These are phyloP conservation scores for Hirtodrosophila duncani DNA, from an alignment of 2,888 invertebrate species.

Conservation along the genomic window DNA sequence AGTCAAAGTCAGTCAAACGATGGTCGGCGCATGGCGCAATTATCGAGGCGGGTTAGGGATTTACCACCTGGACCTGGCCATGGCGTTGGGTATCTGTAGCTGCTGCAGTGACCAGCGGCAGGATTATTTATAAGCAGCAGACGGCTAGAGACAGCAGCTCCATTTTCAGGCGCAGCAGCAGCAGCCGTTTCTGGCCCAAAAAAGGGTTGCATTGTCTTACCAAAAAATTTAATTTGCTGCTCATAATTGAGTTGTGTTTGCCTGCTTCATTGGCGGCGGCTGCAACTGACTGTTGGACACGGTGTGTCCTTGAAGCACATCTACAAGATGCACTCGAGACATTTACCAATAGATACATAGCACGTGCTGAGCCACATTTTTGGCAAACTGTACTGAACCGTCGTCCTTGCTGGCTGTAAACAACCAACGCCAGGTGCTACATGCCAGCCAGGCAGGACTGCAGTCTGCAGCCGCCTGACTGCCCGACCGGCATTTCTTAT, in stretches of 20 bases:
- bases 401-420: slow-evolving; percentile 32
- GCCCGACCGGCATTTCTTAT: slow-evolving; percentile 32
- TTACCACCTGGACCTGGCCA: slow-evolving; percentile 71
- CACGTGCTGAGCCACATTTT: slow-evolving; percentile 51
- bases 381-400: slow-evolving; percentile 49
- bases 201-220: background rate
- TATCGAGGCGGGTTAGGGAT: slow-evolving; percentile 63
- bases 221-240: slow-evolving; percentile 25
- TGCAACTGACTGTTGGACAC: slow-evolving; percentile 21
- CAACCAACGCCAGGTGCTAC: slow-evolving; percentile 62
- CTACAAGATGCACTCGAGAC: slow-evolving; percentile 16
- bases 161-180: no score
- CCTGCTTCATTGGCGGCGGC: slow-evolving; percentile 29
- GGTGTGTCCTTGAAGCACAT: slow-evolving; percentile 22
- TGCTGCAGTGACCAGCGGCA: slow-evolving; percentile 42
- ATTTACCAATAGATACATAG: no score
- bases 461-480: slow-evolving; percentile 45
- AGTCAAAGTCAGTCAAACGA: slow-evolving; percentile 61
- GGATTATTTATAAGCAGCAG: slow-evolving; percentile 47
- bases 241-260: slow-evolving; percentile 18
- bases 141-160: slow-evolving; percentile 30
- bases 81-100: no score
- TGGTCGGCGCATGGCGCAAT: slow-evolving; percentile 58
- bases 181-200: slow-evolving; percentile 18
- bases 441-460: slow-evolving; percentile 40